Conservation (phyloP, 2,113 vertebrate species). For the Oxyura jamaicensis region DNA sequence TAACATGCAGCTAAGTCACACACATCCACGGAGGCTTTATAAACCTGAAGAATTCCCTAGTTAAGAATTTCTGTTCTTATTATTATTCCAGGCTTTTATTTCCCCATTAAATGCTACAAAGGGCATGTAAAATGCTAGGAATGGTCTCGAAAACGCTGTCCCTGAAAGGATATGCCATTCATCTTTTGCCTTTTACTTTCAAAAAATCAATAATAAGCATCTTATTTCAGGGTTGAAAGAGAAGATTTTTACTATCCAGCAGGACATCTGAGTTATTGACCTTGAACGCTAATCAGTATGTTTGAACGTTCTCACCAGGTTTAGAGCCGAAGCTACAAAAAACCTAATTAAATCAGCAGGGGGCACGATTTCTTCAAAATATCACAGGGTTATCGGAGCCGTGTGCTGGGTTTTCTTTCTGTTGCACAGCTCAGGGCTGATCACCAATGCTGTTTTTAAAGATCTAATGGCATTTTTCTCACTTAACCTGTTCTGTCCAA, state of each 20-base stretch:
- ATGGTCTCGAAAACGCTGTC: neutral
- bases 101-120: conserved; percentile 4
- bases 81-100: conserved; percentile 16
- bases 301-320: neutral
- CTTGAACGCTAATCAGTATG: conserved; percentile 30
- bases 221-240: conserved; percentile 43
- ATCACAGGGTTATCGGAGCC: neutral
- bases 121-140: neutral
- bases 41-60: neutral
- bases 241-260: conserved; percentile 26
- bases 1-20: neutral
- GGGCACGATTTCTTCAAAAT: conserved; percentile 74
- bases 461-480: neutral
- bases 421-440: neutral
- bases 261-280: conserved; percentile 40
- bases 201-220: conserved; percentile 42
- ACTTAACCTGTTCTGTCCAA: neutral
- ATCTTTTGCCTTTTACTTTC: conserved; percentile 5
- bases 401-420: neutral
- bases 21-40: neutral
- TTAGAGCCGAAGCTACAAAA: neutral
- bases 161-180: neutral
- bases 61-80: neutral
- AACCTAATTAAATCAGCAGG: conserved; percentile 72
- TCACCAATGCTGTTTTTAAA: neutral